Percentiles rank a stretch among this genome's conserved stretches.
Conservation (phyloP, 2,113 vertebrate genomes). For the Anas platyrhynchos region DNA sequence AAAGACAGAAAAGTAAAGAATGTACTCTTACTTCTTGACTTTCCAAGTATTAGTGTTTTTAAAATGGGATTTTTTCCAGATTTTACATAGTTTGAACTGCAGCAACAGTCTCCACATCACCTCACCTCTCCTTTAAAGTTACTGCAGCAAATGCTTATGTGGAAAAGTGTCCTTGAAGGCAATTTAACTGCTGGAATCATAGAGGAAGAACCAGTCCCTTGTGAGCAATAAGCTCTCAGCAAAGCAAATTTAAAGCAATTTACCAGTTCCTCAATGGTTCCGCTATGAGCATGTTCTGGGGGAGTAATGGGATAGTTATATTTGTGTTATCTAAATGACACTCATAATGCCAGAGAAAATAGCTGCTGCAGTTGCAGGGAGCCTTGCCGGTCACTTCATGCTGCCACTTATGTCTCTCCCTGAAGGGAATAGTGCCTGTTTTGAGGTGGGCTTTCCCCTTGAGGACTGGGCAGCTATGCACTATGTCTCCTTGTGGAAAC, state of each 20-base stretch:
- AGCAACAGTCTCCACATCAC: not conserved
- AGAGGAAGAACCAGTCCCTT: conserved; percentile 9
- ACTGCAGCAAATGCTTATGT: not conserved
- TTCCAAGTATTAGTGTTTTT: not conserved
- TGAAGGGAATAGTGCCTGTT: too few species aligned
- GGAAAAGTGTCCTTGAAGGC: not conserved
- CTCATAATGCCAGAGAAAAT: not conserved
- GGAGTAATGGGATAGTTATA: conserved; percentile 21
- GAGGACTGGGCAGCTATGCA: not conserved
- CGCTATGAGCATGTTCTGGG: not conserved
- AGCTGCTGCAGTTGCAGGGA: not conserved
- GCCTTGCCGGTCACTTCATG: not conserved
- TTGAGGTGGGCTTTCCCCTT: not conserved
- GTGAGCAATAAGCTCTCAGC: conserved; percentile 16
- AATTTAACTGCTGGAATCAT: conserved; percentile 33
- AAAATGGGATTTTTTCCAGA: not conserved
- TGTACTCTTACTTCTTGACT: not conserved
- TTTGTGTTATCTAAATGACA: conserved; percentile 39
- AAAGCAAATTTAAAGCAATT: conserved; percentile 46
- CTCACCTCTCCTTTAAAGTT: not conserved
- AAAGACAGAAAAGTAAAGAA: not conserved
- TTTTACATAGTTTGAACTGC: not conserved
- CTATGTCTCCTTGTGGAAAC: not conserved
- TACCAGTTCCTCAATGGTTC: not conserved
- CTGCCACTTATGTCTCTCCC: not conserved